Percentiles rank a stretch among this genome's conserved stretches.
Evolutionary conservation across 2,113 vertebrate species (phyloP).

Genomic region (Muntiacus muntjak): DNA sequence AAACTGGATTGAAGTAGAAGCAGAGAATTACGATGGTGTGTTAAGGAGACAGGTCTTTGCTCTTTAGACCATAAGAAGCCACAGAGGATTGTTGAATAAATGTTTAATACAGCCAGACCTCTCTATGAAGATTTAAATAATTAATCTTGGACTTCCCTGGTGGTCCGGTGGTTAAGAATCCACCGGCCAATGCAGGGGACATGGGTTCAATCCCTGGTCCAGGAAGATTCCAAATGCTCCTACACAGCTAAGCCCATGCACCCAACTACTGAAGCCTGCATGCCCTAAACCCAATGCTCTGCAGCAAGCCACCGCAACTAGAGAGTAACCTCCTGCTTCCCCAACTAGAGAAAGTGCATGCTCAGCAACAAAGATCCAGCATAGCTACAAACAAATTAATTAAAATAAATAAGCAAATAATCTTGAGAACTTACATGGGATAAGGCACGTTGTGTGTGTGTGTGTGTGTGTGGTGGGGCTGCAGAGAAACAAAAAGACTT

Average conservation of each 20-base stretch:
- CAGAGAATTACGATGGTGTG: accelerated
- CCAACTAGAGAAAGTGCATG: background rate
- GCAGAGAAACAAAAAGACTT: background rate
- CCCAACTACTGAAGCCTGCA: accelerated
- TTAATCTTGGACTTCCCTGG: background rate
- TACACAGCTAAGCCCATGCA: background rate
- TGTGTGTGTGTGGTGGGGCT: too few species aligned
- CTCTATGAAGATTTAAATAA: background rate
- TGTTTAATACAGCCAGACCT: background rate
- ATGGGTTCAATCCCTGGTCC: background rate
- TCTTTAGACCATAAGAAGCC: background rate
- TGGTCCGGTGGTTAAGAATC: background rate
- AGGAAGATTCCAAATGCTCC: background rate
- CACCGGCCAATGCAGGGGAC: background rate
- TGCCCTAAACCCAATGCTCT: background rate
- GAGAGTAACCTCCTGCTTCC: accelerated
- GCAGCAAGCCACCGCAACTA: accelerated
- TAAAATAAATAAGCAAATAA: background rate
- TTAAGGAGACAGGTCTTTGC: background rate
- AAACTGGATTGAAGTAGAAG: background rate
- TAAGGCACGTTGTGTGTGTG: background rate
- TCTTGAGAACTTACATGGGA: background rate
- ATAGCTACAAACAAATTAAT: background rate
- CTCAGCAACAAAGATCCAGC: background rate
- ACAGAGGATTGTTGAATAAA: background rate